phyloP scores from a whole-genome alignment of 2,797 vertebrate species.

The Sebastes nivosus region DNA sequence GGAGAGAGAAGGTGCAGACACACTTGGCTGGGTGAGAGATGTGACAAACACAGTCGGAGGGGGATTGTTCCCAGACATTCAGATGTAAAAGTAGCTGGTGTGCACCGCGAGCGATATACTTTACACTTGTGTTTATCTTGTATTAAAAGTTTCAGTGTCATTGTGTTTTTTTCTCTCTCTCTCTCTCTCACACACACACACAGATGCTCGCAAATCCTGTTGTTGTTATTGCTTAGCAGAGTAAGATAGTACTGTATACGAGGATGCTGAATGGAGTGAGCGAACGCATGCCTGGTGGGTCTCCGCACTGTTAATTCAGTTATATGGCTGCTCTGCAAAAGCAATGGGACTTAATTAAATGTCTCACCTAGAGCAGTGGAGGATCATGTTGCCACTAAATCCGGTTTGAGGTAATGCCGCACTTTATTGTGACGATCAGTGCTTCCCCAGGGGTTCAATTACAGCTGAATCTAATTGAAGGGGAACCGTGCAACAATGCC shows the following conservation, averaged over 20 bases:
- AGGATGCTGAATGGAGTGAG: slow-evolving; percentile 44
- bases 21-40: slow-evolving; percentile 17
- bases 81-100: background rate
- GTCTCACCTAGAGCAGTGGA: slow-evolving; percentile 79
- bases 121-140: slow-evolving; percentile 6
- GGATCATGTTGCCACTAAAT: slow-evolving; percentile 82
- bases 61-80: slow-evolving; percentile 11
- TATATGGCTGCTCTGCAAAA: slow-evolving; percentile 74
- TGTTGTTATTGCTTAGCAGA: slow-evolving; percentile 48
- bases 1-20: slow-evolving; percentile 25
- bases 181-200: background rate
- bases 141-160: slow-evolving; percentile 44
- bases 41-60: background rate
- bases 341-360: slow-evolving; percentile 84
- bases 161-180: background rate
- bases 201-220: slow-evolving; percentile 26
- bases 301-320: slow-evolving; percentile 73
- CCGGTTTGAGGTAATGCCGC: slow-evolving; percentile 81
- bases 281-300: slow-evolving; percentile 58
- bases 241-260: slow-evolving; percentile 35
- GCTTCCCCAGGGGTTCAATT: slow-evolving; percentile 74
- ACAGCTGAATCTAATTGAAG: slow-evolving; percentile 78
- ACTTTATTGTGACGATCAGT: slow-evolving; percentile 83
- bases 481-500: slow-evolving; percentile 65
- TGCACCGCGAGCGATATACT: background rate